Conservation (phyloP, 2,888 invertebrate genomes). For the Dione juno region DNA sequence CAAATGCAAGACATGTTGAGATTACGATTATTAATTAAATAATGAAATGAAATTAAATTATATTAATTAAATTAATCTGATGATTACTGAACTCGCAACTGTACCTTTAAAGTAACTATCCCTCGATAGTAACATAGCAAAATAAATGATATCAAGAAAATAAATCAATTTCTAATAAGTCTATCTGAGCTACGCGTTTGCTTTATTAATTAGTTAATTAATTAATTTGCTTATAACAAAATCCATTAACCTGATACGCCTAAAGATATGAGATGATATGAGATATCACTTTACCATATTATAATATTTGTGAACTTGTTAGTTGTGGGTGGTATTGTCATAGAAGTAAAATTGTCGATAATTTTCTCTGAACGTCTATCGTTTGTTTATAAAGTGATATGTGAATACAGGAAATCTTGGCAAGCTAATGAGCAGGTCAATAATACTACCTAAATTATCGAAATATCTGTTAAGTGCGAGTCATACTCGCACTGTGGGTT, state of each 20-base stretch:
- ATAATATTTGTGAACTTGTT: conserved; percentile 32
- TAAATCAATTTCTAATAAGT: conserved; percentile 12
- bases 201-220: conserved; percentile 30
- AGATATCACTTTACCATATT: conserved; percentile 34
- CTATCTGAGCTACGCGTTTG: conserved; percentile 15
- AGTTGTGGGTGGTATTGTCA: conserved; percentile 13
- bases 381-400: background rate
- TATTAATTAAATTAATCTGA: too few species aligned
- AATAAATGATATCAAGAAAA: background rate
- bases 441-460: too few species aligned
- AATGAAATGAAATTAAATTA: too few species aligned
- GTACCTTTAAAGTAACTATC: too few species aligned
- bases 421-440: too few species aligned
- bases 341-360: conserved; percentile 11
- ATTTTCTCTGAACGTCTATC: background rate
- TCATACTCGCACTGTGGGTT: too few species aligned
- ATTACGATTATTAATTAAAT: too few species aligned
- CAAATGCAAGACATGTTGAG: too few species aligned
- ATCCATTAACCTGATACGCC: conserved; percentile 45
- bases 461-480: too few species aligned
- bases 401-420: background rate
- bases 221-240: conserved; percentile 31
- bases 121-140: too few species aligned
- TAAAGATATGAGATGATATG: conserved; percentile 33
- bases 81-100: too few species aligned